These are phyloP conservation scores for Subacronicta megacephala DNA, from an alignment of 2,888 invertebrate species.

Conservation along the genomic window DNA sequence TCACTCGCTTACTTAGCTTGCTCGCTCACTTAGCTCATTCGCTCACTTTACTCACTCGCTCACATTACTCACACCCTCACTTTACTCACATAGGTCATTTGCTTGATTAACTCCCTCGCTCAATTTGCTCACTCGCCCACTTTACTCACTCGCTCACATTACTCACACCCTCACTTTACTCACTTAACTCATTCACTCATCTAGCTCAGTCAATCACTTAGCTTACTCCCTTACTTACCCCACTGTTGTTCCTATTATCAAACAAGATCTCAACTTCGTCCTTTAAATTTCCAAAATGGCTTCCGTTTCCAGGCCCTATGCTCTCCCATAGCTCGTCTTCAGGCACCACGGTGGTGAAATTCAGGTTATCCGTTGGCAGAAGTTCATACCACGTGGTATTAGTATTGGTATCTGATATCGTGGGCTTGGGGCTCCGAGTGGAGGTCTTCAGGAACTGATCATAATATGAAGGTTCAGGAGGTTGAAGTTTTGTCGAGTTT, in stretches of 20 bases:
- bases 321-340: constrained; percentile 85
- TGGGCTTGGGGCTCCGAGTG: constrained; percentile 62
- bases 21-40: too few species aligned
- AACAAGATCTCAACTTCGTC: constrained; percentile 86
- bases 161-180: too few species aligned
- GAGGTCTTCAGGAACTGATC: constrained; percentile 86
- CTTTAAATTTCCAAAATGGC: constrained; percentile 73
- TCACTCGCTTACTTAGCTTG: too few species aligned
- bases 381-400: constrained; percentile 84
- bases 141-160: too few species aligned
- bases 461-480: constrained; percentile 80
- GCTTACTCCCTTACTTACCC: constrained; percentile 68
- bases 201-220: too few species aligned
- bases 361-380: constrained; percentile 72
- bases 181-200: too few species aligned
- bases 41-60: too few species aligned
- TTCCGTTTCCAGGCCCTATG: constrained; percentile 72
- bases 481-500: constrained; percentile 68
- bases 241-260: constrained; percentile 64
- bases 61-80: too few species aligned
- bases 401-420: constrained; percentile 67
- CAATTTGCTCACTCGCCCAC: too few species aligned
- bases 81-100: too few species aligned
- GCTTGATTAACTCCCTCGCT: too few species aligned
- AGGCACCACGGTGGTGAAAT: constrained; percentile 69